These are phyloP conservation scores for Eueremaeus valkanovi DNA, from an alignment of 2,888 invertebrate species.

Conservation along the genomic window DNA sequence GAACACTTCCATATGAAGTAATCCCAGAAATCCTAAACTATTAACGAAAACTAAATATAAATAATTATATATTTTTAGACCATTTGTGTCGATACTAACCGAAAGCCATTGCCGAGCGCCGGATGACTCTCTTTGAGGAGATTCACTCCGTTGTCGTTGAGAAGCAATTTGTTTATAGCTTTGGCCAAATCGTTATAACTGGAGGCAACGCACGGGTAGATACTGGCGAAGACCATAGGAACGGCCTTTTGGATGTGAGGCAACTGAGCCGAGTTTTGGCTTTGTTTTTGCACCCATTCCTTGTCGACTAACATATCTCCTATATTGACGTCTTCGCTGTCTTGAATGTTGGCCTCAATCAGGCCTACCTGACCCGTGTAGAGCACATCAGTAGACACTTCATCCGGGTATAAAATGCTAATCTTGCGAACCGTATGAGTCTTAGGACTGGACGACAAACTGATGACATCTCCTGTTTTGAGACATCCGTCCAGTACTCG, in stretches of 20 bases:
- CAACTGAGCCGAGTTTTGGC: neutral
- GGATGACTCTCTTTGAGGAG: constrained; percentile 68
- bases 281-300: neutral
- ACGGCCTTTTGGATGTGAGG: constrained; percentile 35
- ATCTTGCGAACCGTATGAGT: constrained; percentile 62
- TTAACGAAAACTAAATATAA: neutral
- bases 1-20: constrained; percentile 59
- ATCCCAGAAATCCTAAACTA: constrained; percentile 55
- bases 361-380: constrained; percentile 90
- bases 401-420: constrained; percentile 73
- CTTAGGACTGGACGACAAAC: constrained; percentile 24
- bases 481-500: constrained; percentile 73
- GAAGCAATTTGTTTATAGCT: constrained; percentile 82
- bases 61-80: neutral
- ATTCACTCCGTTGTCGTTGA: constrained; percentile 92
- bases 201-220: constrained; percentile 87
- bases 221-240: constrained; percentile 67
- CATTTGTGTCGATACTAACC: constrained; percentile 12
- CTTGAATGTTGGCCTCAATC: constrained; percentile 73
- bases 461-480: constrained; percentile 68
- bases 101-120: constrained; percentile 56
- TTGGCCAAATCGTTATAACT: constrained; percentile 68
- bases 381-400: constrained; percentile 55
- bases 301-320: constrained; percentile 68
- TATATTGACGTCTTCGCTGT: constrained; percentile 66